phyloP scores from a whole-genome alignment of 2,113 vertebrate species.

The Etheostoma cragini region DNA sequence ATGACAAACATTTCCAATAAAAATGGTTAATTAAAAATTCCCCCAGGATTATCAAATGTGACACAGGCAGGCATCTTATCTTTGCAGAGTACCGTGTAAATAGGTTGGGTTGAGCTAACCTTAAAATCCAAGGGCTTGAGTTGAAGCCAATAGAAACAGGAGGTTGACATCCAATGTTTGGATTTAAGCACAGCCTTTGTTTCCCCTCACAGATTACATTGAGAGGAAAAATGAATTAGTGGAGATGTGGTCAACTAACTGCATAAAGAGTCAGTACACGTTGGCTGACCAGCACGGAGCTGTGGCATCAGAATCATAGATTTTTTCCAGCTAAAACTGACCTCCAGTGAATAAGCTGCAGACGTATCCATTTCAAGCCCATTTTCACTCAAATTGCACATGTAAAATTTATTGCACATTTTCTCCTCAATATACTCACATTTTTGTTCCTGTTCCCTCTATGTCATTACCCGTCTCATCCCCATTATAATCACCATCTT shows the following conservation, averaged over 20 bases:
- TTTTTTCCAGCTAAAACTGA: constrained; percentile 32
- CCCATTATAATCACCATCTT: constrained; percentile 37
- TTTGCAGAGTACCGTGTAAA: constrained; percentile 68
- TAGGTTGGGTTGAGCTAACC: constrained; percentile 61
- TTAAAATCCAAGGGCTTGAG: constrained; percentile 35
- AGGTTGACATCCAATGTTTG: constrained; percentile 2
- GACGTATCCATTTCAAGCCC: constrained; percentile 19
- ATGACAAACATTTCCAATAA: constrained; percentile 71
- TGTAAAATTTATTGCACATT: constrained; percentile 15
- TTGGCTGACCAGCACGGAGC: not conserved
- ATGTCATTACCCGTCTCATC: constrained; percentile 1
- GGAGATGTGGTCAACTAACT: not conserved
- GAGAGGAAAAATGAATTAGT: not conserved
- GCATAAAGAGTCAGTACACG: not conserved
- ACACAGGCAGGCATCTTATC: constrained; percentile 55
- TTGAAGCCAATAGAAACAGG: constrained; percentile 51
- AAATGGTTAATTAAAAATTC: constrained; percentile 73
- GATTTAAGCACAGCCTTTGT: constrained; percentile 14
- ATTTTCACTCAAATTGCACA: constrained; percentile 29
- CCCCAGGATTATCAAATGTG: constrained; percentile 31
- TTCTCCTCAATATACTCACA: constrained; percentile 1
- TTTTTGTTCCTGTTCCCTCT: constrained; percentile 10
- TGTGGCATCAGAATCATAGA: not conserved
- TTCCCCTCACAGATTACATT: not conserved
- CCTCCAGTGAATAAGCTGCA: constrained; percentile 20